phyloP scores from a whole-genome alignment of 2,113 vertebrate species.

The Aythya baeri region DNA sequence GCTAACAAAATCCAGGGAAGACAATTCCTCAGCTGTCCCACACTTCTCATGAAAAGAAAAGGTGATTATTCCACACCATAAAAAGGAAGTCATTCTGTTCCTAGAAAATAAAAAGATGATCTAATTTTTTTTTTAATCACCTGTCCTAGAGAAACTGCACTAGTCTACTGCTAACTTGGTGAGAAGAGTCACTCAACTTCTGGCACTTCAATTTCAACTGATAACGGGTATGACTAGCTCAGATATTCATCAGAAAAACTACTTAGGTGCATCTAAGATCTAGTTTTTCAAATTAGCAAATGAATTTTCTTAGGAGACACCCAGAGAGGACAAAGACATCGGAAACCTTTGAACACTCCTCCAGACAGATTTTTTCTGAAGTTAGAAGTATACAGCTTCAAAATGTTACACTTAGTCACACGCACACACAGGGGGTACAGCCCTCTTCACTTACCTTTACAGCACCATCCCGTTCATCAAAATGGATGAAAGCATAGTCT shows the following conservation, averaged over 20 bases:
- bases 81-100: not conserved
- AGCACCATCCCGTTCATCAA: conserved; percentile 93
- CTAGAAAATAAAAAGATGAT: not conserved
- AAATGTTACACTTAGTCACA: not conserved
- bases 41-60: not conserved
- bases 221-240: not conserved
- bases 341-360: not conserved
- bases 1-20: not conserved
- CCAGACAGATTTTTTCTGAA: not conserved
- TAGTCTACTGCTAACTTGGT: not conserved
- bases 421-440: not conserved
- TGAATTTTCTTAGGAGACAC: not conserved
- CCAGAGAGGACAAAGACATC: not conserved
- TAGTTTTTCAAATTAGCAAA: not conserved
- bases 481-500: conserved; percentile 98
- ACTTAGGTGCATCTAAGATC: not conserved
- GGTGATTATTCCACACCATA: not conserved
- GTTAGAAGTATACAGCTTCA: not conserved
- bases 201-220: not conserved
- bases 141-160: not conserved
- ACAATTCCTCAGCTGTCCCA: not conserved
- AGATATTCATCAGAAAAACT: not conserved
- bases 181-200: not conserved
- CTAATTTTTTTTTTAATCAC: not conserved
- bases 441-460: conserved; percentile 86